Evolutionary conservation across 2,797 vertebrate genomes (phyloP).

Genomic region (Tragopan temminckii): DNA sequence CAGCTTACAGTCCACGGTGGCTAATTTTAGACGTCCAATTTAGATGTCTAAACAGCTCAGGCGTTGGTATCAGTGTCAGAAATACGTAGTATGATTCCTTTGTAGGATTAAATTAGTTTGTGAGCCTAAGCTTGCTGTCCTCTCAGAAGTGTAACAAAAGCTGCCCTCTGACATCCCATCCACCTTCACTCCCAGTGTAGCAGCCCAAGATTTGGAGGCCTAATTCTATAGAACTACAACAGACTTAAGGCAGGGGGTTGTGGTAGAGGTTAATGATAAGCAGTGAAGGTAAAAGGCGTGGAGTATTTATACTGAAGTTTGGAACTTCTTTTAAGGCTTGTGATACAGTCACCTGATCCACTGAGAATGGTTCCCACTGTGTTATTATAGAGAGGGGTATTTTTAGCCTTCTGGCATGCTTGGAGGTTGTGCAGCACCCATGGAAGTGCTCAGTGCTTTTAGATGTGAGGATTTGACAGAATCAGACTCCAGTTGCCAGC

Average conservation of each 20-base stretch:
- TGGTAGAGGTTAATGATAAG: fast-evolving
- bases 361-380: background rate
- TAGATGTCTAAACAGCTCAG: background rate
- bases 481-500: background rate
- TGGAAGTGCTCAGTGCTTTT: background rate
- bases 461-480: background rate
- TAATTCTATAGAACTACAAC: background rate
- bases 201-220: background rate
- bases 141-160: background rate
- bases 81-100: background rate
- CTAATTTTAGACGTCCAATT: constrained; percentile 36
- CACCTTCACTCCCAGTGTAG: fast-evolving
- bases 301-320: background rate
- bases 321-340: background rate
- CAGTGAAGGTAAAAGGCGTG: background rate
- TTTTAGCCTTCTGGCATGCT: background rate
- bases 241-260: background rate
- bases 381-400: fast-evolving
- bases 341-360: background rate
- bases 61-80: background rate
- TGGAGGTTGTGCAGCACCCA: background rate
- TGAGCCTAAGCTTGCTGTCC: background rate
- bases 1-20: background rate
- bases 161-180: fast-evolving
- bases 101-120: background rate